These are phyloP conservation scores for Diachasmimorpha longicaudata DNA, from an alignment of 1,140 invertebrate genomes.

Conservation along the genomic window DNA sequence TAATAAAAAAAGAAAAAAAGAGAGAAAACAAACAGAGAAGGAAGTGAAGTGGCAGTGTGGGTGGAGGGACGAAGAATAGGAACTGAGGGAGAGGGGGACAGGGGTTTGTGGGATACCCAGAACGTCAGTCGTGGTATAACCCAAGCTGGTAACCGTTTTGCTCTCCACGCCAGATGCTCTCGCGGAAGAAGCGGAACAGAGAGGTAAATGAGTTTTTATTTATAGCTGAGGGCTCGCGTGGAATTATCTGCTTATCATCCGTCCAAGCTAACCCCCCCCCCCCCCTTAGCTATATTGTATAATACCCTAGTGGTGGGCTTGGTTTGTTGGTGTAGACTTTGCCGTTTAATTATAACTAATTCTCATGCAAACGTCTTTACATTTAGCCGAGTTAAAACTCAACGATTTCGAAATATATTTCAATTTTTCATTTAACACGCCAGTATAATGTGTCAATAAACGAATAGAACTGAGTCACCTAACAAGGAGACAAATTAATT, in stretches of 20 bases:
- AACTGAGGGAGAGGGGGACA: not conserved
- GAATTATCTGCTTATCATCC: constrained; percentile 32
- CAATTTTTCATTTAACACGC: not conserved
- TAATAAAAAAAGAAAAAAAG: not conserved
- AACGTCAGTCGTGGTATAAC: constrained; percentile 22
- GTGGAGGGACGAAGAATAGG: not conserved
- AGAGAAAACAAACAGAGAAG: not conserved
- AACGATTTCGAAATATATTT: not conserved
- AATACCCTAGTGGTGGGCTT: not conserved
- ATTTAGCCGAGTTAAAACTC: not conserved
- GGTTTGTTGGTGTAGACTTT: not conserved
- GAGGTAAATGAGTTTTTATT: constrained; percentile 35
- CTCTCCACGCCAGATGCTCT: constrained; percentile 27
- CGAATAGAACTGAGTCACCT: constrained; percentile 18
- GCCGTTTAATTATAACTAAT: constrained; percentile 4
- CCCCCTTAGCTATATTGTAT: not conserved
- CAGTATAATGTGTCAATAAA: not conserved
- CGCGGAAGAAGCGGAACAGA: constrained; percentile 20
- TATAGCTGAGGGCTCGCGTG: constrained; percentile 20
- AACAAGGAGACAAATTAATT: constrained; percentile 27
- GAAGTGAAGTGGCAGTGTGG: constrained; percentile 6
- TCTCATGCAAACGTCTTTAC: not conserved
- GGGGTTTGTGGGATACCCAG: constrained; percentile 1
- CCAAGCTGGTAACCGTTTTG: not conserved
- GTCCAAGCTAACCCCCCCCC: not conserved